Evolutionary conservation across 1,140 invertebrate species (phyloP).

Genomic region (Gryon sp.): DNA sequence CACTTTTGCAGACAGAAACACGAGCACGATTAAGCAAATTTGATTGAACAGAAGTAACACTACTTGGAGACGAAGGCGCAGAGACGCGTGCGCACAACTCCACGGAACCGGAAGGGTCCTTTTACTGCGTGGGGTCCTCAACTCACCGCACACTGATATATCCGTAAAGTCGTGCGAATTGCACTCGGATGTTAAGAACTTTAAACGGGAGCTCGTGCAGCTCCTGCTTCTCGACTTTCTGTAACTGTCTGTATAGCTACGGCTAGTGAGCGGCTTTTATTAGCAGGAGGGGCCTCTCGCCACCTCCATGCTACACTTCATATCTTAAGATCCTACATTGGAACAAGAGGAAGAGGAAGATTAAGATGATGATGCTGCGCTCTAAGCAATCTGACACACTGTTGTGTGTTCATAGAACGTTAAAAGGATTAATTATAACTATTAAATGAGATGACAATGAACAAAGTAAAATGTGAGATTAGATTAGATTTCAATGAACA

Average conservation of each 20-base stretch:
- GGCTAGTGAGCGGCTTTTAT: conserved; percentile 80
- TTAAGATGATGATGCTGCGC: conserved; percentile 28
- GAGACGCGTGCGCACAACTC: background rate
- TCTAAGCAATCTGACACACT: no score
- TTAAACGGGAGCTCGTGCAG: conserved; percentile 70
- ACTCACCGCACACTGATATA: conserved; percentile 73
- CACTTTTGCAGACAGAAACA: background rate
- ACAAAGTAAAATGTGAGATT: no score
- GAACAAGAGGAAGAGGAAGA: conserved; percentile 67
- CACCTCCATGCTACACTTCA: conserved; percentile 76
- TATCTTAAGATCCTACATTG: conserved; percentile 63
- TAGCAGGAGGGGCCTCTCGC: conserved; percentile 78
- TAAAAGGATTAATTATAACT: no score
- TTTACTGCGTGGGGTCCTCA: conserved; percentile 49
- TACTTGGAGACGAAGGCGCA: background rate
- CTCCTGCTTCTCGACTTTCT: conserved; percentile 76
- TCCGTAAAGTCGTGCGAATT: conserved; percentile 66
- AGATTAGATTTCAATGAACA: no score
- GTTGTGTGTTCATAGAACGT: no score
- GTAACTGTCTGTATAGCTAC: conserved; percentile 78
- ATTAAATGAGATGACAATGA: no score
- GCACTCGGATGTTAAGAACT: conserved; percentile 59
- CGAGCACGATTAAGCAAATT: background rate
- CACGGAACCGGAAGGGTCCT: conserved; percentile 54
- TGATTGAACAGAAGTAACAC: conserved; percentile 5